Percentiles rank a stretch among this genome's conserved stretches.
phyloP scores from a whole-genome alignment of 37 sponge, comb jelly and placozoan species.

The Oopsacas minuta region DNA sequence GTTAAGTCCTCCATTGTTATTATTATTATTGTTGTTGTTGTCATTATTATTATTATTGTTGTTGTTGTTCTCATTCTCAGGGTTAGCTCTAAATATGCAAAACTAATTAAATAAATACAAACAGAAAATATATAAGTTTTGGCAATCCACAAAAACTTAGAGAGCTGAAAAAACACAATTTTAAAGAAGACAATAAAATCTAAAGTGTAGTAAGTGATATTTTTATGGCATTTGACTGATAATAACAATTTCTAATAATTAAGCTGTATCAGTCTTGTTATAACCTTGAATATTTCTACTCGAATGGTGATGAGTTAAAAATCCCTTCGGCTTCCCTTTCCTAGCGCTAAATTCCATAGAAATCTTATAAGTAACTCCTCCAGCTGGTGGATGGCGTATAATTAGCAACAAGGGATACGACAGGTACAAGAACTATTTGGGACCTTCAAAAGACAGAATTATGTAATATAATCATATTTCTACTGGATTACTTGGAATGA shows the following conservation, averaged over 20 bases:
- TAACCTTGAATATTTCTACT: not conserved
- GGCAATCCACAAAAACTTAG: not conserved
- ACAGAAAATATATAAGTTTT: not conserved
- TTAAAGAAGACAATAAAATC: not conserved
- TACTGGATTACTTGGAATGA: too few relatives aligned
- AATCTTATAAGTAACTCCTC: not conserved
- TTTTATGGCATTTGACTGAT: not conserved
- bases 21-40: constrained; percentile 9
- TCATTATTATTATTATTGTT: not conserved
- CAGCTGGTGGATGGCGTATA: too few relatives aligned
- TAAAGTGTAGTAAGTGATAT: not conserved
- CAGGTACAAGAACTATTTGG: too few relatives aligned
- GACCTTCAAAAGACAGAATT: too few relatives aligned
- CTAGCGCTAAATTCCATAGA: not conserved
- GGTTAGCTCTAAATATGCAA: not conserved
- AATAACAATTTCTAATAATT: not conserved
- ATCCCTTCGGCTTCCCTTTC: not conserved
- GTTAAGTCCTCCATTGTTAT: not conserved
- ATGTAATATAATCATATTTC: too few relatives aligned
- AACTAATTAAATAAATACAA: not conserved
- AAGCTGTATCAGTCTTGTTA: not conserved
- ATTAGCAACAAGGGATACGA: too few relatives aligned
- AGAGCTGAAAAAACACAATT: not conserved
- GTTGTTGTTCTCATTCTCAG: not conserved
- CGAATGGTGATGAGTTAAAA: not conserved